Conservation (phyloP, 2,888 invertebrate species). For the Eudasyphora cyanicolor region DNA sequence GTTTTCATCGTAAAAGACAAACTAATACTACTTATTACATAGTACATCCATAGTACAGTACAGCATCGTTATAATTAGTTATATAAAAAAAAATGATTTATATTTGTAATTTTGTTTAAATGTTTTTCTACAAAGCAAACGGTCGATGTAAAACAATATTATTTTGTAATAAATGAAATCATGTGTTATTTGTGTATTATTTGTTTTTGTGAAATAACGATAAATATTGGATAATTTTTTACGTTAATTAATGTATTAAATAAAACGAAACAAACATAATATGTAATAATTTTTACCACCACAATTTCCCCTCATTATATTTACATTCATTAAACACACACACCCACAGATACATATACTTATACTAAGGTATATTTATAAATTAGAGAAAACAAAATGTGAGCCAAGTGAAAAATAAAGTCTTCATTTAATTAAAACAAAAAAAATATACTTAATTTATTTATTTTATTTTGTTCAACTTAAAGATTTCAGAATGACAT, state of each 20-base stretch:
- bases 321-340: conserved; percentile 40
- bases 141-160: conserved; percentile 21
- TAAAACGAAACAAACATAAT: conserved; percentile 37
- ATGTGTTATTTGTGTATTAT: neutral
- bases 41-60: neutral
- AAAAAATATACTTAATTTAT: conserved; percentile 27
- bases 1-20: conserved; percentile 24
- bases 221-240: conserved; percentile 17
- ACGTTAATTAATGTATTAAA: conserved; percentile 27
- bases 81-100: neutral
- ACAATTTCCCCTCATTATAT: conserved; percentile 23
- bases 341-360: conserved; percentile 58
- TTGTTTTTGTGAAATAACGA: conserved; percentile 24
- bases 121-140: neutral
- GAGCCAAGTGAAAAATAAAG: conserved; percentile 56
- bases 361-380: conserved; percentile 35
- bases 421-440: conserved; percentile 62
- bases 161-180: conserved; percentile 22
- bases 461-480: neutral
- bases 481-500: neutral
- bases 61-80: conserved; percentile 11
- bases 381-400: conserved; percentile 39
- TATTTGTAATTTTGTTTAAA: conserved; percentile 7
- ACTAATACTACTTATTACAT: neutral
- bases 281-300: conserved; percentile 31